A percentile compares a stretch with the other conserved stretches of the same genome.
Conservation (phyloP, 2,888 invertebrate genomes). For the Acleris holmiana region DNA sequence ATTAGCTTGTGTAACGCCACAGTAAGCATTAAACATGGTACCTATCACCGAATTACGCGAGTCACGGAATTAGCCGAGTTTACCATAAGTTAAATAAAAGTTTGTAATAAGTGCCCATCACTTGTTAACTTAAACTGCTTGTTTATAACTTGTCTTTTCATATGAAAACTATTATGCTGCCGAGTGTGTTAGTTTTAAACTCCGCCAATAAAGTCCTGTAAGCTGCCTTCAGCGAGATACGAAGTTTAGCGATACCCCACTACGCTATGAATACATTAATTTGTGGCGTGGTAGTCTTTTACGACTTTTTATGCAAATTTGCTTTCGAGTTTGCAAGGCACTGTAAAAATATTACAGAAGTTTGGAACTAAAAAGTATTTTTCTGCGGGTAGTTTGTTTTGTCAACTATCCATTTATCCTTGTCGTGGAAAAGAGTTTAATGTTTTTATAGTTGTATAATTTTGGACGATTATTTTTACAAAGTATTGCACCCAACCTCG, state of each 20-base stretch:
- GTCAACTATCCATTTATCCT: no score
- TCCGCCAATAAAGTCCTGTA: slow-evolving; percentile 25
- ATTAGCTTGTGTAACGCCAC: no score
- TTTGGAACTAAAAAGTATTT: slow-evolving; percentile 1
- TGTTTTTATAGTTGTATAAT: no score
- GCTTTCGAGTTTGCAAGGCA: slow-evolving; percentile 9
- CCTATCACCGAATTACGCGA: no score
- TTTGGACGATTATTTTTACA: no score
- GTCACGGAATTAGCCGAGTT: no score
- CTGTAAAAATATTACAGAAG: no score
- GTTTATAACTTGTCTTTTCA: not conserved
- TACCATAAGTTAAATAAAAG: no score
- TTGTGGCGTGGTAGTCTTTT: slow-evolving; percentile 20
- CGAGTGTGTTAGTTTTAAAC: slow-evolving; percentile 29
- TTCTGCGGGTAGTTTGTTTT: not conserved
- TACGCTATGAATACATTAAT: slow-evolving; percentile 26
- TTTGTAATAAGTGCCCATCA: no score
- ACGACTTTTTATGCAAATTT: slow-evolving; percentile 19
- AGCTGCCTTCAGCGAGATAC: slow-evolving; percentile 11
- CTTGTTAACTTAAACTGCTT: not conserved
- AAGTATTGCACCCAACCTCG: no score
- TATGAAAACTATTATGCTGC: not conserved
- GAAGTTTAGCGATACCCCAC: slow-evolving; percentile 22
- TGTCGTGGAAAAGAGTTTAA: no score
- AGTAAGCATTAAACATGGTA: no score